Evolutionary conservation across 2,113 vertebrate genomes (phyloP).

Genomic region (Pao palembangensis): DNA sequence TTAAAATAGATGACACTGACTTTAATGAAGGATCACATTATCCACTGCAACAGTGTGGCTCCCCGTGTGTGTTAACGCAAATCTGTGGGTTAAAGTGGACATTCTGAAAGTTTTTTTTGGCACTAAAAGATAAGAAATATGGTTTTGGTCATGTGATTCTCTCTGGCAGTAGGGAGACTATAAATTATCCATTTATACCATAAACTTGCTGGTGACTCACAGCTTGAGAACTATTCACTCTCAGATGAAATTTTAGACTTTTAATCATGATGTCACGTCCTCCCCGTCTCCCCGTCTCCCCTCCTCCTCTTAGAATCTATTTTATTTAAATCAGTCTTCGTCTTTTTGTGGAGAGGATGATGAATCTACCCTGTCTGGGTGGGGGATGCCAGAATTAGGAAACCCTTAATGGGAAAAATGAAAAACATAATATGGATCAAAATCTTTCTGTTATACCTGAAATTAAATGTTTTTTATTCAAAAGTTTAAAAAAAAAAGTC

Average conservation of each 20-base stretch:
- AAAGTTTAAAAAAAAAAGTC: slow-evolving; percentile 12
- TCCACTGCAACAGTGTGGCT: background rate
- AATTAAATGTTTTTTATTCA: slow-evolving; percentile 24
- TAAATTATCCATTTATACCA: background rate
- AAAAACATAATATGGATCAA: slow-evolving; percentile 2
- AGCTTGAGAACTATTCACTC: slow-evolving; percentile 4
- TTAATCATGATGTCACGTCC: slow-evolving; percentile 3
- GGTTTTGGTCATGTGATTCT: too few relatives aligned
- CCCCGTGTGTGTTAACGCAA: background rate
- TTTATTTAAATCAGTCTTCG: slow-evolving; percentile 15
- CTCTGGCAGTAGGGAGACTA: background rate
- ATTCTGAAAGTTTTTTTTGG: too few relatives aligned
- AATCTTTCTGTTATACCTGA: slow-evolving; percentile 31
- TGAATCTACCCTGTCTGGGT: slow-evolving; percentile 20
- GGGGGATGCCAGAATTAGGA: slow-evolving; percentile 20
- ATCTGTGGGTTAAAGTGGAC: too few relatives aligned
- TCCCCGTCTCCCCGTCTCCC: slow-evolving; percentile 8
- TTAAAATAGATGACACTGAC: background rate
- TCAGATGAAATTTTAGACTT: slow-evolving; percentile 5
- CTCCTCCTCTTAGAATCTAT: slow-evolving; percentile 10
- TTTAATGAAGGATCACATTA: background rate
- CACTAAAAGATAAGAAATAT: too few relatives aligned
- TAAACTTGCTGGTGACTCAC: background rate
- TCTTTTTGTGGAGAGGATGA: slow-evolving; percentile 10
- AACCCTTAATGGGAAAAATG: background rate